Conservation (phyloP, 2,113 vertebrate species). For the Xiphorhynchus elegans region DNA sequence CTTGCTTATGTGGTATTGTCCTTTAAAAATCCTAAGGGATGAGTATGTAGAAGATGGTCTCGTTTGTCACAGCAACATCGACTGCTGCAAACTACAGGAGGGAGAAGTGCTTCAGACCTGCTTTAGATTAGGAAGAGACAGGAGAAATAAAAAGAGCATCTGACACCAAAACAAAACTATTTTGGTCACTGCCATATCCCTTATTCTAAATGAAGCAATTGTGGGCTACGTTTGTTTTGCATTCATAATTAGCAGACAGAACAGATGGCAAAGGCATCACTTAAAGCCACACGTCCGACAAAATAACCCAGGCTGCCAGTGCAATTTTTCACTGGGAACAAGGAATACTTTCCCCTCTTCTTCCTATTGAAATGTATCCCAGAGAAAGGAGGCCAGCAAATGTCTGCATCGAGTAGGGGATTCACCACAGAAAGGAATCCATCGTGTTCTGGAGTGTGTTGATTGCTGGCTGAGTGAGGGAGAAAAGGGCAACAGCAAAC, state of each 20-base stretch:
- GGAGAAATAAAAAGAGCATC: conserved; percentile 66
- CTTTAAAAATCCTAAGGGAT: neutral
- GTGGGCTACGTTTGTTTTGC: conserved; percentile 70
- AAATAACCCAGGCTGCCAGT: conserved; percentile 67
- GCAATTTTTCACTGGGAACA: conserved; percentile 16
- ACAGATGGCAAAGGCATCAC: conserved; percentile 71
- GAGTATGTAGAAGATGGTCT: fast-evolving
- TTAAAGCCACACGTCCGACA: conserved; percentile 66
- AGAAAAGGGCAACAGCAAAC: neutral
- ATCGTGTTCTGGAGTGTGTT: conserved; percentile 17
- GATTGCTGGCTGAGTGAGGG: neutral
- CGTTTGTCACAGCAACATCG: neutral
- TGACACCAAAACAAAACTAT: conserved; percentile 66
- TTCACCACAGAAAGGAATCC: neutral
- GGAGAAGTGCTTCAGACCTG: conserved; percentile 28
- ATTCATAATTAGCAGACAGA: conserved; percentile 70
- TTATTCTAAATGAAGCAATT: conserved; percentile 69
- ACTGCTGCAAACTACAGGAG: neutral
- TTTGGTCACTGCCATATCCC: conserved; percentile 66
- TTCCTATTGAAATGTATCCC: conserved; percentile 18
- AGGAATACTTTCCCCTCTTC: conserved; percentile 59
- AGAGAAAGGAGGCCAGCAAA: neutral
- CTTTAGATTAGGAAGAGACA: conserved; percentile 43
- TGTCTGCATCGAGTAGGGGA: conserved; percentile 4
- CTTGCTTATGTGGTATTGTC: neutral